Percentiles rank a stretch among this genome's conserved stretches.
Evolutionary conservation across 2,113 vertebrate species (phyloP).

Genomic region (Psittacus erithacus): DNA sequence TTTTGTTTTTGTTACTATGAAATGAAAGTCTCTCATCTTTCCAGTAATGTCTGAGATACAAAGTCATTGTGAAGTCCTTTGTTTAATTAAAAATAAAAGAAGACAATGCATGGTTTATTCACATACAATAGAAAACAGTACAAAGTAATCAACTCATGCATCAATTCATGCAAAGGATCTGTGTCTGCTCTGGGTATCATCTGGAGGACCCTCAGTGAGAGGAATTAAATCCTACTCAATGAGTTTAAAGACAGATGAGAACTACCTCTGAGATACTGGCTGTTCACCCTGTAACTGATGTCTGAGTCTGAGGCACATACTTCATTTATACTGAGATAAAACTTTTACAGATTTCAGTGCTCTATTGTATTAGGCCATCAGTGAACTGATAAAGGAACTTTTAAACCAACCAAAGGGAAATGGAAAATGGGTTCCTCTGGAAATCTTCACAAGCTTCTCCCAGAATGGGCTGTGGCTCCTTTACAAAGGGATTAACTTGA

Average conservation of each 20-base stretch:
- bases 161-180: neutral
- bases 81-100: constrained; percentile 24
- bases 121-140: neutral
- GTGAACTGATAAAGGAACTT: neutral
- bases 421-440: neutral
- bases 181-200: neutral
- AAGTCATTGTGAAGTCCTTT: constrained; percentile 94
- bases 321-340: neutral
- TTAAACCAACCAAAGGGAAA: neutral
- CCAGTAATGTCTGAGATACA: constrained; percentile 96
- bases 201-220: neutral
- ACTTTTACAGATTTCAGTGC: neutral
- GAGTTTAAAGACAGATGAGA: neutral
- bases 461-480: neutral
- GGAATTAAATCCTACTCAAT: neutral
- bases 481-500: neutral
- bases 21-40: constrained; percentile 93
- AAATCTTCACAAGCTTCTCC: neutral
- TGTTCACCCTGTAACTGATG: neutral
- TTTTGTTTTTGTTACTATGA: constrained; percentile 86
- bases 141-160: neutral
- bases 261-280: neutral
- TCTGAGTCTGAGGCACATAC: neutral
- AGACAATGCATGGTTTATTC: neutral
- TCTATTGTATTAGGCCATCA: neutral